Conservation (phyloP, 2,888 invertebrate species). For the Esperia sulphurella region DNA sequence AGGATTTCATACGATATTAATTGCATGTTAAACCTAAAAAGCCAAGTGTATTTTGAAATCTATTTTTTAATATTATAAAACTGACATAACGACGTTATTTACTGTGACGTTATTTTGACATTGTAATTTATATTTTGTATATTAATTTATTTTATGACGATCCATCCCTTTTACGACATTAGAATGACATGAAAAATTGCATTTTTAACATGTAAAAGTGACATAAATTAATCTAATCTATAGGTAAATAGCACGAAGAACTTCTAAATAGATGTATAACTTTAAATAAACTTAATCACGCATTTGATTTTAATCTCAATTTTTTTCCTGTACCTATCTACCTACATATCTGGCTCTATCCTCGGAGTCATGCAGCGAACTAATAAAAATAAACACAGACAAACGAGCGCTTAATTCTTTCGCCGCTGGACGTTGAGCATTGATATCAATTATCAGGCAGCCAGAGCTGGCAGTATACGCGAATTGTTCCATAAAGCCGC, state of each 20-base stretch:
- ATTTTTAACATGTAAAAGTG: not conserved
- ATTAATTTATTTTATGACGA: too few relatives aligned
- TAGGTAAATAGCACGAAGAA: not conserved
- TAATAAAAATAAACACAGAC: conserved; percentile 51
- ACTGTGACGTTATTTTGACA: too few relatives aligned
- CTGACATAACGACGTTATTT: too few relatives aligned
- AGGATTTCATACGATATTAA: too few relatives aligned
- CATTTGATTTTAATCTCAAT: conserved; percentile 1
- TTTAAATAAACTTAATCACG: too few relatives aligned
- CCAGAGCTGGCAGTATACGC: conserved; percentile 49
- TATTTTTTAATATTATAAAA: too few relatives aligned
- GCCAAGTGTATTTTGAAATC: too few relatives aligned
- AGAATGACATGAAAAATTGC: too few relatives aligned
- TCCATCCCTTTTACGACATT: too few relatives aligned
- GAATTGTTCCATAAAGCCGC: conserved; percentile 72
- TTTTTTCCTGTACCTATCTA: conserved; percentile 16
- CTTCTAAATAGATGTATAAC: too few relatives aligned
- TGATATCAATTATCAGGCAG: conserved; percentile 74
- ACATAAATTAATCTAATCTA: not conserved
- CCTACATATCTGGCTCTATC: conserved; percentile 13
- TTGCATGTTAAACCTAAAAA: too few relatives aligned
- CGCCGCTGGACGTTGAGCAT: conserved; percentile 53
- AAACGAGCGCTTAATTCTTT: conserved; percentile 57
- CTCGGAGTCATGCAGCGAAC: conserved; percentile 41
- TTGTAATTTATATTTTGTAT: too few relatives aligned